Percentiles rank a stretch among this genome's conserved stretches.
Conservation (phyloP, 2,797 vertebrate genomes). For the Schizopygopsis malacanthus region DNA sequence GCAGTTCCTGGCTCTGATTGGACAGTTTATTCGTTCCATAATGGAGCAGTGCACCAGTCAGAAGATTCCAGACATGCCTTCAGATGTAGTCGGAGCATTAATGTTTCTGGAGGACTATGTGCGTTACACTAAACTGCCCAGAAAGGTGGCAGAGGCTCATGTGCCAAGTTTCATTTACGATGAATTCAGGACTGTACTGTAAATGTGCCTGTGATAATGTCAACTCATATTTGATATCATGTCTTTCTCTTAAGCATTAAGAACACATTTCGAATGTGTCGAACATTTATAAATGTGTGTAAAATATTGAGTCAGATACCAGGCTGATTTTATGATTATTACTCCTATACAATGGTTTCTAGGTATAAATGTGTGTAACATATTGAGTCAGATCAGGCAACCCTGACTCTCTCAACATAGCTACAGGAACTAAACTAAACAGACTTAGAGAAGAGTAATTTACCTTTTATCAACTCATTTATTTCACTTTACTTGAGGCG, state of each 20-base stretch:
- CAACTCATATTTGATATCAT: conserved; percentile 57
- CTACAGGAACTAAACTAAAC: too few relatives aligned
- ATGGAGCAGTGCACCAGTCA: conserved; percentile 99
- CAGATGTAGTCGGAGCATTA: conserved; percentile 92
- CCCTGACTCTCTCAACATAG: too few relatives aligned
- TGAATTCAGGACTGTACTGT: conserved; percentile 93
- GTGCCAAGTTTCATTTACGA: conserved; percentile 98
- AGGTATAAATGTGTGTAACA: too few relatives aligned
- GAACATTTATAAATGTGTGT: too few relatives aligned
- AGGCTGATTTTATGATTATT: too few relatives aligned
- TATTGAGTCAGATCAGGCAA: too few relatives aligned
- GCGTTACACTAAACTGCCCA: conserved; percentile 93
- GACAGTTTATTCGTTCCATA: conserved; percentile 94
- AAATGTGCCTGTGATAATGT: conserved; percentile 63
- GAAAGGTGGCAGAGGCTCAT: conserved; percentile 97
- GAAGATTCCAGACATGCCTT: conserved; percentile 98
- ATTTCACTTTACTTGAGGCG: too few relatives aligned
- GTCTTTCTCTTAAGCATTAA: conserved; percentile 62
- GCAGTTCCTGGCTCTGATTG: conserved; percentile 93
- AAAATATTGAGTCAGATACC: too few relatives aligned
- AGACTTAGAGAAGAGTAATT: too few relatives aligned
- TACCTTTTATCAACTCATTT: too few relatives aligned
- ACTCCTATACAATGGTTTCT: too few relatives aligned
- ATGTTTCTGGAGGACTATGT: conserved; percentile 98
- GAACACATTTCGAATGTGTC: too few relatives aligned